phyloP scores from a whole-genome alignment of 2,797 vertebrate species.

The Mus minutoides region DNA sequence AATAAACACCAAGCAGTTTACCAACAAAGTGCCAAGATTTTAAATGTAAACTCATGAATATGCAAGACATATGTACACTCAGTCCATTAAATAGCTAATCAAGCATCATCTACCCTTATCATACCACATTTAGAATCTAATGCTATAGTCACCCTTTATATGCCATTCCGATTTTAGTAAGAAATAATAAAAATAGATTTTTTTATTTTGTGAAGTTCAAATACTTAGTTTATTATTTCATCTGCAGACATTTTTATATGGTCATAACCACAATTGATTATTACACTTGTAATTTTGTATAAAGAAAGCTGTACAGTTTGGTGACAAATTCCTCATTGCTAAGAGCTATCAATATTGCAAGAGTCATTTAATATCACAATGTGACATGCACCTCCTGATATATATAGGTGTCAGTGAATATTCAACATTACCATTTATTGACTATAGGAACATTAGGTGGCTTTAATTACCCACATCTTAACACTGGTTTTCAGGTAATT shows the following conservation, averaged over 20 bases:
- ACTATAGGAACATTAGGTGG: conserved; percentile 11
- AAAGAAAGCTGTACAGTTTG: background rate
- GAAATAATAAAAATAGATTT: background rate
- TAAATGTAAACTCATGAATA: conserved; percentile 38
- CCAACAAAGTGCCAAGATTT: conserved; percentile 25
- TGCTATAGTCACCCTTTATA: background rate
- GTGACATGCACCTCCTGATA: background rate
- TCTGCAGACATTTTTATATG: background rate
- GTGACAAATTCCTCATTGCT: background rate
- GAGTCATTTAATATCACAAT: background rate
- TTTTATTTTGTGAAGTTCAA: conserved; percentile 36
- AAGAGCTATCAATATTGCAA: background rate
- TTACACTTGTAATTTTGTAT: conserved; percentile 25
- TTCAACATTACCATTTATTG: background rate
- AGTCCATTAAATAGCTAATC: conserved; percentile 35
- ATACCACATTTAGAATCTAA: conserved; percentile 14
- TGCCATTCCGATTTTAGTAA: conserved; percentile 41
- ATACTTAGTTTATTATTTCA: conserved; percentile 16
- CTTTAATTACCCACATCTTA: conserved; percentile 22
- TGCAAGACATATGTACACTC: background rate
- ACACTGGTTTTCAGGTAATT: conserved; percentile 30
- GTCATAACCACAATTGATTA: background rate
- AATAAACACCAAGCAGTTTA: conserved; percentile 18
- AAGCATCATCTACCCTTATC: conserved; percentile 53
- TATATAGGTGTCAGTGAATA: background rate